Evolutionary conservation across 1,140 invertebrate species (phyloP).

Genomic region (Micrasema longulum): DNA sequence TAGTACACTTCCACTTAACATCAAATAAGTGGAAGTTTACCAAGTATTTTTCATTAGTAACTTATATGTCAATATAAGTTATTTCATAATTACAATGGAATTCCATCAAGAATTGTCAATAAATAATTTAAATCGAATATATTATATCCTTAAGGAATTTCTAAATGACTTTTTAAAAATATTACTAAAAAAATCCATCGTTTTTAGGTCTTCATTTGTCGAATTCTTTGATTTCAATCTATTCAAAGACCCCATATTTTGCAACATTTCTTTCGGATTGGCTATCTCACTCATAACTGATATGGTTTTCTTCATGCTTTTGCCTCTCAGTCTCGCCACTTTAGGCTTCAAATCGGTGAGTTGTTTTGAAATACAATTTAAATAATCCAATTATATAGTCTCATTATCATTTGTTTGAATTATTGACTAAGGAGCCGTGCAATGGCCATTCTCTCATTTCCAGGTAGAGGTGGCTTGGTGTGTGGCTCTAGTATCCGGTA

Average conservation of each 20-base stretch:
- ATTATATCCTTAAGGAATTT: no score
- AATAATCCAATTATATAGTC: background rate
- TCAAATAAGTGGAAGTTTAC: no score
- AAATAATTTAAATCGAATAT: no score
- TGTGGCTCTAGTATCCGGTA: slow-evolving; percentile 61
- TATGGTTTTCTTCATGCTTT: slow-evolving; percentile 25
- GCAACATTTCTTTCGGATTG: slow-evolving; percentile 30
- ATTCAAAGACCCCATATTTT: slow-evolving; percentile 21
- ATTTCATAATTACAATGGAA: no score
- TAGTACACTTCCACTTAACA: no score
- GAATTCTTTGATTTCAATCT: slow-evolving; percentile 24
- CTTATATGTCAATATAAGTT: no score
- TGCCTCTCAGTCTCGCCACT: slow-evolving; percentile 1
- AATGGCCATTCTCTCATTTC: slow-evolving; percentile 16
- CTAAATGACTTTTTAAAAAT: no score
- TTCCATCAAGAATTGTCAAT: no score
- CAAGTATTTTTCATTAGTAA: no score
- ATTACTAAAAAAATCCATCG: no score
- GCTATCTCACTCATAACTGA: slow-evolving; percentile 15
- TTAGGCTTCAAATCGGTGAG: slow-evolving; percentile 6
- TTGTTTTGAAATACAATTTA: slow-evolving; percentile 5
- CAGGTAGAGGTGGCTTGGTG: slow-evolving; percentile 63
- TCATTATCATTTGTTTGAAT: background rate
- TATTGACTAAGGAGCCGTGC: background rate
- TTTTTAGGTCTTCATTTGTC: no score